Conservation (phyloP, 2,888 invertebrate genomes). For the Griposia aprilina region DNA sequence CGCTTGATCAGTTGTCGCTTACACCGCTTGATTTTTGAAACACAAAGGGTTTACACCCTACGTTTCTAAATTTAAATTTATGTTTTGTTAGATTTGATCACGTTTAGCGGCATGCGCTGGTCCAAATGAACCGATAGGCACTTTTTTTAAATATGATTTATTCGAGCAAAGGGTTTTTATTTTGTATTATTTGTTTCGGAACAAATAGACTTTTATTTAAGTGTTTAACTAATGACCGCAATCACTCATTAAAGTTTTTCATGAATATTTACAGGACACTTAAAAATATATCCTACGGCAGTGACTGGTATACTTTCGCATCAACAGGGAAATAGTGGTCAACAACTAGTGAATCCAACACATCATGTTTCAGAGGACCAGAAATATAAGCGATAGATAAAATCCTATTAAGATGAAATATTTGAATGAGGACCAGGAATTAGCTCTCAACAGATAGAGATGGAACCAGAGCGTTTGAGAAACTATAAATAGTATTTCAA, state of each 20-base stretch:
- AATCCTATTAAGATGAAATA: neutral
- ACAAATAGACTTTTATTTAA: conserved; percentile 65
- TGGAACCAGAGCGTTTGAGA: neutral
- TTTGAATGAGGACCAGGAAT: neutral
- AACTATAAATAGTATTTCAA: neutral
- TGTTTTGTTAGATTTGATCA: conserved; percentile 90
- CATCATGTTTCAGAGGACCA: neutral
- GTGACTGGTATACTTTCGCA: neutral
- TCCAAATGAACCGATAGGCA: conserved; percentile 82
- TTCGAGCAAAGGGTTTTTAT: conserved; percentile 76
- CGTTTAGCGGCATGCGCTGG: conserved; percentile 85
- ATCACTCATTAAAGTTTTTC: neutral
- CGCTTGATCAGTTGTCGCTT: conserved; percentile 61
- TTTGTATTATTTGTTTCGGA: conserved; percentile 76
- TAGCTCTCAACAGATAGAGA: neutral
- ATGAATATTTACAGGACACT: neutral
- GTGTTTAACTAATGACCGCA: conserved; percentile 45
- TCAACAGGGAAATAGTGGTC: neutral
- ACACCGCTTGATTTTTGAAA: conserved; percentile 77
- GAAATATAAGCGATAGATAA: neutral
- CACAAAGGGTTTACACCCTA: conserved; percentile 80
- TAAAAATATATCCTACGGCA: neutral
- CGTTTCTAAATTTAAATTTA: conserved; percentile 90
- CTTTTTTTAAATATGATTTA: conserved; percentile 86
- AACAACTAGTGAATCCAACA: neutral